Percentiles rank a stretch among this genome's conserved stretches.
phyloP scores from a whole-genome alignment of 2,113 vertebrate genomes.

The Odobenus rosmarus region DNA sequence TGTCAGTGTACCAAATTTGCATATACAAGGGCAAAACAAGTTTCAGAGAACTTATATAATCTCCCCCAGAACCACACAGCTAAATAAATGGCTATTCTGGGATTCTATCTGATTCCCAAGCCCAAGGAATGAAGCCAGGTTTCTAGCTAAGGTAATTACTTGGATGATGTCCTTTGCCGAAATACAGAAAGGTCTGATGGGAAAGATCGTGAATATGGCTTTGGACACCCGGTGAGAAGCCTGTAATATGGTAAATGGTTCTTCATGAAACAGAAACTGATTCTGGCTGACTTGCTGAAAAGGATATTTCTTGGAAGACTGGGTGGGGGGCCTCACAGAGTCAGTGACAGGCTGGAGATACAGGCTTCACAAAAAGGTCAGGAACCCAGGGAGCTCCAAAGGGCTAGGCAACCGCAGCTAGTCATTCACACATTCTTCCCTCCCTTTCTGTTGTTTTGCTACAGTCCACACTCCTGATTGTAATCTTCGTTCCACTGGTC shows the following conservation, averaged over 20 bases:
- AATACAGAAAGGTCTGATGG: background rate
- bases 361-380: background rate
- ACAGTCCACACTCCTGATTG: background rate
- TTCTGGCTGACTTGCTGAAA: background rate
- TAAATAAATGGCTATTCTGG: background rate
- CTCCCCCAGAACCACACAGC: background rate
- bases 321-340: background rate
- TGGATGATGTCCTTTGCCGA: background rate
- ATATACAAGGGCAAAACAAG: background rate
- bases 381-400: background rate
- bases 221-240: background rate
- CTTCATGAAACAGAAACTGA: background rate
- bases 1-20: background rate
- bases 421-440: background rate
- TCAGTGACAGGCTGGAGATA: background rate
- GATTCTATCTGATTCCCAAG: background rate
- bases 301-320: background rate
- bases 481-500: background rate
- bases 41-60: background rate
- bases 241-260: background rate
- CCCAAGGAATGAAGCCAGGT: background rate
- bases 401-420: background rate
- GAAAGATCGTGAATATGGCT: background rate
- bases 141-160: background rate
- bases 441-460: background rate